Evolutionary conservation across 1,140 invertebrate genomes (phyloP).

Genomic region (Diuraphis noxia): DNA sequence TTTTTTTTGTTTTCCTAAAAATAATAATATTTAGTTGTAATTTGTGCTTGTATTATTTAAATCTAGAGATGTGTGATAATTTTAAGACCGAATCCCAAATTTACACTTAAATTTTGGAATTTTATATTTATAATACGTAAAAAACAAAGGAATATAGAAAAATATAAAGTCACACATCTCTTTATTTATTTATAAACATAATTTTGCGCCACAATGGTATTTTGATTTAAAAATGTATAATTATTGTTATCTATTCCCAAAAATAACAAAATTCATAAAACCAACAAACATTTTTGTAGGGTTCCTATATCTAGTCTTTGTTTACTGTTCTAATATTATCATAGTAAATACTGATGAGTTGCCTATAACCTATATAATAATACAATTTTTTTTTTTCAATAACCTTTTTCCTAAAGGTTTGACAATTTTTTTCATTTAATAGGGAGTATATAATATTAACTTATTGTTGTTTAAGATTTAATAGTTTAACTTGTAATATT

Average conservation of each 20-base stretch:
- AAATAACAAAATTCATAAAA: background rate
- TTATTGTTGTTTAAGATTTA: conserved; percentile 38
- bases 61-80: background rate
- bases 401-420: background rate
- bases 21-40: background rate
- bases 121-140: background rate
- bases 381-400: background rate
- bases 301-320: conserved; percentile 33
- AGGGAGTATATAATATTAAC: background rate
- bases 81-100: background rate
- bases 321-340: conserved; percentile 32
- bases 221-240: background rate
- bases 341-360: background rate
- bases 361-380: background rate
- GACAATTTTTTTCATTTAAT: background rate
- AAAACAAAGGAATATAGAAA: background rate
- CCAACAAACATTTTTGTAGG: background rate
- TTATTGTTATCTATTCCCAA: background rate
- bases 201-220: background rate
- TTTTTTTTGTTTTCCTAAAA: background rate
- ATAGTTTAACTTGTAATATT: conserved; percentile 35
- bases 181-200: background rate
- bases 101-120: background rate
- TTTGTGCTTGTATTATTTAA: background rate
- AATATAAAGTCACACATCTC: background rate